These are phyloP conservation scores for Euzophera pinguis DNA, from an alignment of 2,888 invertebrate species.

Conservation along the genomic window DNA sequence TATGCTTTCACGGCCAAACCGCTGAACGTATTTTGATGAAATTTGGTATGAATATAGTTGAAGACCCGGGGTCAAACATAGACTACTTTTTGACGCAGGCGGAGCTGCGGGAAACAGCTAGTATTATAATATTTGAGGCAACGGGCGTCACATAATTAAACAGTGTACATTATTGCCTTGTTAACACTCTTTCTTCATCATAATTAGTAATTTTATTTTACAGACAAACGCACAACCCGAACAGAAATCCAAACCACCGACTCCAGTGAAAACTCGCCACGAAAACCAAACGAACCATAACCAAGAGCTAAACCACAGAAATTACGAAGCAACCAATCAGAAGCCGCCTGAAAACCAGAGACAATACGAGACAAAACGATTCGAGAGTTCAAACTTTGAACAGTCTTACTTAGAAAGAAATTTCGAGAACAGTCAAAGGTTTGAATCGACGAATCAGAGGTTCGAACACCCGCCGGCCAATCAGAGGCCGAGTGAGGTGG, in stretches of 20 bases:
- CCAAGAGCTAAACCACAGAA: conserved; percentile 15
- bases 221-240: conserved; percentile 21
- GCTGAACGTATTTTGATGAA: no score
- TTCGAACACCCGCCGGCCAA: conserved; percentile 27
- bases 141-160: no score
- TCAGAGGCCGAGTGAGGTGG: conserved; percentile 29
- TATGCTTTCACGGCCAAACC: no score
- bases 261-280: conserved; percentile 34
- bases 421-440: conserved; percentile 16
- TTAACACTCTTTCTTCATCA: no score
- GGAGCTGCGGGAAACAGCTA: no score
- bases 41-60: no score
- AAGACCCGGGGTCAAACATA: no score
- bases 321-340: conserved; percentile 22
- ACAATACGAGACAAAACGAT: conserved; percentile 14
- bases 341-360: conserved; percentile 15
- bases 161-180: no score
- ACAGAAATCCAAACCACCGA: conserved; percentile 30
- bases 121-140: no score
- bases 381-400: conserved; percentile 22
- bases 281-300: conserved; percentile 25
- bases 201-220: background rate
- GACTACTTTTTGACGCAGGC: no score
- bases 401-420: conserved; percentile 18
- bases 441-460: conserved; percentile 19